Conservation (phyloP, 1,140 invertebrate genomes). For the Sesamia nonagrioides region DNA sequence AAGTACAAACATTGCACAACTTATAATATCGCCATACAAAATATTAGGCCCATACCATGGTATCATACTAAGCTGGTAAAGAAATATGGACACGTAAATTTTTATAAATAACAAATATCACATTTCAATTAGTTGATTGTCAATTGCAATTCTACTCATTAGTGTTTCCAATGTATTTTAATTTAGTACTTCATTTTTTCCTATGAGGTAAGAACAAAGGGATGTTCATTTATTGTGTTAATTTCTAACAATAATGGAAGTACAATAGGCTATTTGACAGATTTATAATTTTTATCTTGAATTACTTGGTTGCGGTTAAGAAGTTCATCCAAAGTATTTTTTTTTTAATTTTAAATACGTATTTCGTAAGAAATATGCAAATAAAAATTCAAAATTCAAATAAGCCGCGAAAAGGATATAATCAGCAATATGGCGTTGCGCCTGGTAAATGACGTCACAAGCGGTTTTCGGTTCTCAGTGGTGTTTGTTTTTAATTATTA, state of each 20-base stretch:
- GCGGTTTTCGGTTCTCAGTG: too few relatives aligned
- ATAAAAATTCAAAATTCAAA: too few relatives aligned
- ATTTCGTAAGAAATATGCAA: too few relatives aligned
- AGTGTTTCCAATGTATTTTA: background rate
- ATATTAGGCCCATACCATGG: constrained; percentile 18
- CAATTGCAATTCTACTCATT: background rate
- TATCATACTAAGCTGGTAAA: constrained; percentile 44
- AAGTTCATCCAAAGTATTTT: too few relatives aligned
- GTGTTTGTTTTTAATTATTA: too few relatives aligned
- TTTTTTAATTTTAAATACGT: too few relatives aligned
- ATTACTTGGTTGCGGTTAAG: too few relatives aligned
- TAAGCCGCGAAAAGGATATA: too few relatives aligned
- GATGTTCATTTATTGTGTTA: background rate
- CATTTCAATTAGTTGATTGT: constrained; percentile 47
- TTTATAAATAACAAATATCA: constrained; percentile 42
- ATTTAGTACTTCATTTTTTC: constrained; percentile 1
- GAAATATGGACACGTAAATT: constrained; percentile 36
- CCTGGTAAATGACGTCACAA: too few relatives aligned
- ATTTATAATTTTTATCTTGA: too few relatives aligned
- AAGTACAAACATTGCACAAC: constrained; percentile 15
- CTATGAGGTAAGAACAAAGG: constrained; percentile 14
- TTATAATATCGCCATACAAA: constrained; percentile 35
- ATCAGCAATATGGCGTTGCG: too few relatives aligned
- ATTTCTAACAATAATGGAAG: constrained; percentile 20
- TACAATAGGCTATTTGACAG: too few relatives aligned